These are phyloP conservation scores for Gambelia wislizenii DNA, from an alignment of 2,797 vertebrate species.

Conservation along the genomic window DNA sequence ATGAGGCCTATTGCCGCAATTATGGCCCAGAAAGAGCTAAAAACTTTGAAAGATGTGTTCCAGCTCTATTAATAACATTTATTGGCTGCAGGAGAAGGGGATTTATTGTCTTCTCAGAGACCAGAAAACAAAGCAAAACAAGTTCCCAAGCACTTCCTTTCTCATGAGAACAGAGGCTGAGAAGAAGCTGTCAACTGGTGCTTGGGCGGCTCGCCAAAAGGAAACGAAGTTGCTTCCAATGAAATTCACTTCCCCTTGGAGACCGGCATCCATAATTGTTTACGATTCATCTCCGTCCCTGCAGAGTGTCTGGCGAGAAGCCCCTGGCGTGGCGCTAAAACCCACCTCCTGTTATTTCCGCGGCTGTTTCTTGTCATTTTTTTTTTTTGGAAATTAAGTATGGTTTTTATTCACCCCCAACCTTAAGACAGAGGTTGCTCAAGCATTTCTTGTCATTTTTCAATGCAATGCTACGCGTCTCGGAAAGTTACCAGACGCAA, in stretches of 20 bases:
- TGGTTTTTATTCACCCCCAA: no score
- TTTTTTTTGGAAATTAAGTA: no score
- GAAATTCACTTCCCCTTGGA: background rate
- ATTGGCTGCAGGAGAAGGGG: no score
- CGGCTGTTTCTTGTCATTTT: background rate
- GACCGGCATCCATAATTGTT: conserved; percentile 14
- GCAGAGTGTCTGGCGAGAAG: background rate
- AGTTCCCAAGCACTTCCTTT: background rate
- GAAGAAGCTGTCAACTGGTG: background rate
- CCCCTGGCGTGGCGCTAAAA: background rate
- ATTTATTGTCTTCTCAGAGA: background rate
- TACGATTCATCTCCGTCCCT: background rate
- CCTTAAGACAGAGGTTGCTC: no score
- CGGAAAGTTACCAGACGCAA: no score
- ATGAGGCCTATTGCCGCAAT: no score
- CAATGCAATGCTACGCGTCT: no score
- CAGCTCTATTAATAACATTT: background rate
- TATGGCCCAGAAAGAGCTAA: background rate
- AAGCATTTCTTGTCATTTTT: background rate
- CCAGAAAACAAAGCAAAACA: background rate
- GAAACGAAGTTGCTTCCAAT: conserved; percentile 23
- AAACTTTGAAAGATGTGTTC: background rate
- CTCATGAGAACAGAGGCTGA: fast-evolving
- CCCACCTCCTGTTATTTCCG: background rate
- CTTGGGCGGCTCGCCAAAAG: conserved; percentile 18